Evolutionary conservation across 2,797 vertebrate genomes (phyloP).

Genomic region (Lates japonicus): DNA sequence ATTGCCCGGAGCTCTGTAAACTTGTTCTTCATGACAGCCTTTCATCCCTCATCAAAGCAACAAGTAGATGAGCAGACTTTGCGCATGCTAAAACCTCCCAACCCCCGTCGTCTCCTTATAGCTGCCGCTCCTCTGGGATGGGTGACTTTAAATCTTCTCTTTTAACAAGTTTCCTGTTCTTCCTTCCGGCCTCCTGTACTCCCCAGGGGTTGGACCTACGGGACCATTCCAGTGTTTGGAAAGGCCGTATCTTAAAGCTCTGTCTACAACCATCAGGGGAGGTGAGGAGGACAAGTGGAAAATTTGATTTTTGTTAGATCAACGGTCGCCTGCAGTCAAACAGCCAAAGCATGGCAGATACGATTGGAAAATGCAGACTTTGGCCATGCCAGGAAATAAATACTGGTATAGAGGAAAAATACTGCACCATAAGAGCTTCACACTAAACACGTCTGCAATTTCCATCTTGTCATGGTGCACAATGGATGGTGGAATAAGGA

Average conservation of each 20-base stretch:
- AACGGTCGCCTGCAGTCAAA: constrained; percentile 28
- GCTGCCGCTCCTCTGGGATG: constrained; percentile 80
- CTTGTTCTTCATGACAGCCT: constrained; percentile 86
- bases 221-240: constrained; percentile 72
- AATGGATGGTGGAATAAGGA: not conserved
- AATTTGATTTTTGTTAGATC: constrained; percentile 48
- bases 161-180: constrained; percentile 89
- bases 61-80: constrained; percentile 92
- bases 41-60: constrained; percentile 93
- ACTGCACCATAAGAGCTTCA: constrained; percentile 11
- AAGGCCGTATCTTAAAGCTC: constrained; percentile 57
- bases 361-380: constrained; percentile 22
- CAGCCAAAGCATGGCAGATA: constrained; percentile 16
- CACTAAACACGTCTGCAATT: constrained; percentile 24
- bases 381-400: constrained; percentile 28
- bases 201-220: constrained; percentile 70
- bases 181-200: constrained; percentile 84
- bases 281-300: constrained; percentile 38
- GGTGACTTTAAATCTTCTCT: constrained; percentile 88
- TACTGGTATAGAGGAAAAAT: not conserved
- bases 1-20: constrained; percentile 84
- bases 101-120: constrained; percentile 73
- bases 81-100: constrained; percentile 73
- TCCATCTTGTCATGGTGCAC: constrained; percentile 14
- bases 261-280: constrained; percentile 51